phyloP scores from a whole-genome alignment of 2,888 invertebrate genomes.

The Pseudeuparius sepicola region DNA sequence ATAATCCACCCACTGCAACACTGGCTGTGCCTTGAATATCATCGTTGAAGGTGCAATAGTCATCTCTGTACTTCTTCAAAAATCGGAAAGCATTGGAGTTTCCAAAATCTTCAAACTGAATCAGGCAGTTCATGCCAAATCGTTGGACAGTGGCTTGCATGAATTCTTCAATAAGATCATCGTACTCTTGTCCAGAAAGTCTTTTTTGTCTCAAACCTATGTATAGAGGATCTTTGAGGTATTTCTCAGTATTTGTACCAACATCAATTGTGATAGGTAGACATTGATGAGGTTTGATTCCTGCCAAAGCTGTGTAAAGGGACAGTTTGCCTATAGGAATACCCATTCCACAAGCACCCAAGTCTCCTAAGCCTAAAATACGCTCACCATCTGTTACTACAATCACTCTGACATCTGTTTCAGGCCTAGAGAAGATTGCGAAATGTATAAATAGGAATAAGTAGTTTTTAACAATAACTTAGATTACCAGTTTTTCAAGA shows the following conservation, averaged over 20 bases:
- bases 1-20: slow-evolving; percentile 88
- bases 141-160: slow-evolving; percentile 83
- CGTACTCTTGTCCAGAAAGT: slow-evolving; percentile 74
- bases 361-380: slow-evolving; percentile 93
- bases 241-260: slow-evolving; percentile 66
- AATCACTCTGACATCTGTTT: slow-evolving; percentile 74
- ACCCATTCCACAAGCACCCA: slow-evolving; percentile 98
- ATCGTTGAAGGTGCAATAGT: slow-evolving; percentile 96
- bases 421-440: slow-evolving; percentile 59
- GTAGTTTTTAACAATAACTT: too few relatives aligned
- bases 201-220: slow-evolving; percentile 84
- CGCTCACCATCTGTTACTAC: slow-evolving; percentile 98
- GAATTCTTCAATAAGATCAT: slow-evolving; percentile 93
- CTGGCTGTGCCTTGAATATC: slow-evolving; percentile 85
- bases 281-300: slow-evolving; percentile 91
- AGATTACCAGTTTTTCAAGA: slow-evolving; percentile 89
- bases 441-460: too few relatives aligned
- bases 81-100: slow-evolving; percentile 94
- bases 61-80: slow-evolving; percentile 76
- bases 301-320: slow-evolving; percentile 93
- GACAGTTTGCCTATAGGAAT: slow-evolving; percentile 97
- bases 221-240: slow-evolving; percentile 85
- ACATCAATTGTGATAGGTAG: slow-evolving; percentile 92
- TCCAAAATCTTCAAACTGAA: slow-evolving; percentile 97
- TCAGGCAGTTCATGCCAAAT: slow-evolving; percentile 76